A percentile compares a stretch with the other conserved stretches of the same genome.
Evolutionary conservation across 2,113 vertebrate genomes (phyloP).

Genomic region (Dasyprocta punctata): DNA sequence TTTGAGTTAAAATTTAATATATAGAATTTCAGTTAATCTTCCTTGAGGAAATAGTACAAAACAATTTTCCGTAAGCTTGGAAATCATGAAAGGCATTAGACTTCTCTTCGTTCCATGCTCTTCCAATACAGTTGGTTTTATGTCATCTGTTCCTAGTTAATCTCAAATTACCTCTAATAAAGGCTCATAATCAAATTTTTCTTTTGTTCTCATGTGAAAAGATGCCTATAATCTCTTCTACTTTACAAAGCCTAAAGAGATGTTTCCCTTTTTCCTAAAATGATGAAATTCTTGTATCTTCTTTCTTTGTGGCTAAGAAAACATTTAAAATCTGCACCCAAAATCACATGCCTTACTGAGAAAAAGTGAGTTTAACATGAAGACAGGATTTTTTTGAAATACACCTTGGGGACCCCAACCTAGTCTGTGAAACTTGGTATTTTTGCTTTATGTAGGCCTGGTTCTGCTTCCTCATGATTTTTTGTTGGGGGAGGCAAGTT

Average conservation of each 20-base stretch:
- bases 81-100: conserved; percentile 38
- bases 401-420: neutral
- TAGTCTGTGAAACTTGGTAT: neutral
- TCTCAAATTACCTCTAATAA: conserved; percentile 61
- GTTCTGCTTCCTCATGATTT: neutral
- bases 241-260: conserved; percentile 7
- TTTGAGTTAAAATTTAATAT: conserved; percentile 35
- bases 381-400: conserved; percentile 16
- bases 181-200: conserved; percentile 20
- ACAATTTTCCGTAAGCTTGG: neutral
- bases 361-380: neutral
- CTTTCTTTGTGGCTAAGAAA: neutral
- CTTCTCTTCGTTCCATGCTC: neutral
- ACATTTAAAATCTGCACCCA: neutral
- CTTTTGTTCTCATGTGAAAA: conserved; percentile 35
- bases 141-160: conserved; percentile 30
- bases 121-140: conserved; percentile 46
- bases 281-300: neutral
- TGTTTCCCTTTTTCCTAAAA: neutral
- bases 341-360: conserved; percentile 33
- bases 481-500: neutral
- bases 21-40: conserved; percentile 53
- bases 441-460: neutral
- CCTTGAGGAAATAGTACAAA: conserved; percentile 52
- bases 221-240: conserved; percentile 8